A percentile compares a stretch with the other conserved stretches of the same genome.
Evolutionary conservation across 2,113 vertebrate species (phyloP).

Genomic region (Myocastor coypus): DNA sequence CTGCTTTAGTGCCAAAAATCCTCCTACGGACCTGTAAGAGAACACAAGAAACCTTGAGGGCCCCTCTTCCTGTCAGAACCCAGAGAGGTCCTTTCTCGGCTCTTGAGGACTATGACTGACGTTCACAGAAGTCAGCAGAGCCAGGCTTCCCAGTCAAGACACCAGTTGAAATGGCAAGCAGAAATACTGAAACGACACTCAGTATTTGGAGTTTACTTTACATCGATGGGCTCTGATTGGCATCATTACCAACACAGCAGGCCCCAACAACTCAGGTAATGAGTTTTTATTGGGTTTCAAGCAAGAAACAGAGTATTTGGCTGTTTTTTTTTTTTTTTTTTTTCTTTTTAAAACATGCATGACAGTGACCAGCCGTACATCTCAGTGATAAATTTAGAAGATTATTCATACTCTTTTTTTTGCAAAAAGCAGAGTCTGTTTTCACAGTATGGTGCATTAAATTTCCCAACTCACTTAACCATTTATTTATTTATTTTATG

Average conservation of each 20-base stretch:
- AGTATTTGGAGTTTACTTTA: neutral
- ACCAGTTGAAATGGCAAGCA: neutral
- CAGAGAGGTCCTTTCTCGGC: no score
- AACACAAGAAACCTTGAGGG: no score
- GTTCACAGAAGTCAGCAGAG: no score
- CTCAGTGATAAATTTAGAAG: neutral
- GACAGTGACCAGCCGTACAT: neutral
- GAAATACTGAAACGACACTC: neutral
- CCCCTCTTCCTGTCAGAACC: no score
- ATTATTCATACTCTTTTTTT: no score
- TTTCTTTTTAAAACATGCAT: neutral
- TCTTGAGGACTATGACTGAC: no score
- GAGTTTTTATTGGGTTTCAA: neutral
- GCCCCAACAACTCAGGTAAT: neutral
- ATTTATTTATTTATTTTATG: no score
- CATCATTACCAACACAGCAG: neutral
- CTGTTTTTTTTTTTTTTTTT: neutral
- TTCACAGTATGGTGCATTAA: no score
- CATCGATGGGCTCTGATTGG: neutral
- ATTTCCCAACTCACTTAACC: no score
- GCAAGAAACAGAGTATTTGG: neutral
- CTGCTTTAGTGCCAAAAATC: no score
- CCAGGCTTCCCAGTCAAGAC: no score
- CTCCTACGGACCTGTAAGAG: no score
- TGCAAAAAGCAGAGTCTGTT: neutral